Conservation (phyloP, 2,888 invertebrate species). For the Cerastis leucographa region DNA sequence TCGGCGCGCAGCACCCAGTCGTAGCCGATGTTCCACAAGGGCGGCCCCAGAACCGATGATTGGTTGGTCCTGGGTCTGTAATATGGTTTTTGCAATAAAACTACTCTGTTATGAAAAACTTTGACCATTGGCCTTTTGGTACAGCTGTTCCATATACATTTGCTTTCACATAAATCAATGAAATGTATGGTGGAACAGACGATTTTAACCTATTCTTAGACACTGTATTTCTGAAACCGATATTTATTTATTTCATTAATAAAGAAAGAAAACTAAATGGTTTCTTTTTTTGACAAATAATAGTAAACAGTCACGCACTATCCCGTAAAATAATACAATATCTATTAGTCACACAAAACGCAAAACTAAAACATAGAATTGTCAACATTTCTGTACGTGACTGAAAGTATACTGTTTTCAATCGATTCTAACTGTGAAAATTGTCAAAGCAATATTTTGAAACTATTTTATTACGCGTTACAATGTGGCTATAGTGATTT, state of each 20-base stretch:
- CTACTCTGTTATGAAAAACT: neutral
- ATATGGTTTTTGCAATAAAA: neutral
- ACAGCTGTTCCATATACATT: neutral
- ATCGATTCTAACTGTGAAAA: conserved; percentile 72
- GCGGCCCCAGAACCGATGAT: too few species aligned
- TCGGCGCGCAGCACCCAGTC: too few species aligned
- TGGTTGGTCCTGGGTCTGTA: neutral
- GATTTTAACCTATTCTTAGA: neutral
- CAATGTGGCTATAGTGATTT: conserved; percentile 3
- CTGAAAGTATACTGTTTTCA: conserved; percentile 71
- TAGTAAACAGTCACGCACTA: conserved; percentile 29
- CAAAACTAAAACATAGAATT: conserved; percentile 59
- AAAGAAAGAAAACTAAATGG: neutral
- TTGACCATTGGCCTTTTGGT: neutral
- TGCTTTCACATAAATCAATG: neutral
- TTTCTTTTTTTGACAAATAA: neutral
- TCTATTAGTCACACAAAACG: conserved; percentile 54
- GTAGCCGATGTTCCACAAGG: too few species aligned
- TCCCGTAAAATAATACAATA: conserved; percentile 50
- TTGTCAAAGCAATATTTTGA: conserved; percentile 62
- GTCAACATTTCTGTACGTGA: conserved; percentile 72
- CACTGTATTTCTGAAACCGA: conserved; percentile 2
- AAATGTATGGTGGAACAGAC: neutral
- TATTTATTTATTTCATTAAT: neutral
- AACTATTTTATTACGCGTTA: conserved; percentile 21